phyloP scores from a whole-genome alignment of 2,113 vertebrate genomes.

The Oxygymnocypris stewartii region DNA sequence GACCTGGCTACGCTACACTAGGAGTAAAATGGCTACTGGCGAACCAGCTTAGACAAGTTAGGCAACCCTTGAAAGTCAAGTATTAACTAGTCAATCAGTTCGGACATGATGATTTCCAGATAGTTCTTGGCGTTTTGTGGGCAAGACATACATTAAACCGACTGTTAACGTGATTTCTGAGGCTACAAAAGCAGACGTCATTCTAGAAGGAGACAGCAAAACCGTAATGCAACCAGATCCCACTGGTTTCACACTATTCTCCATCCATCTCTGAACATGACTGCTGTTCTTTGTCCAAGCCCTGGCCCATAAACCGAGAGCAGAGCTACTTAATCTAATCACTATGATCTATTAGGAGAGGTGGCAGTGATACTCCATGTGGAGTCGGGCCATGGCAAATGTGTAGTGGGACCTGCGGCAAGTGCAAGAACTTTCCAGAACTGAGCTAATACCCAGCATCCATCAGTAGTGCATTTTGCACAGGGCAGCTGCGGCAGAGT shows the following conservation, averaged over 20 bases:
- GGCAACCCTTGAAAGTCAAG: too few species aligned
- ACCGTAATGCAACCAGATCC: background rate
- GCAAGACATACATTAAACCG: background rate
- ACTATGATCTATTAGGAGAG: conserved; percentile 47
- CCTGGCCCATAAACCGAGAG: background rate
- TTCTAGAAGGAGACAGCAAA: background rate
- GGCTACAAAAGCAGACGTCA: background rate
- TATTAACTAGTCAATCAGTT: background rate
- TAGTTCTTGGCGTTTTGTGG: background rate
- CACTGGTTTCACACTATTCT: conserved; percentile 3
- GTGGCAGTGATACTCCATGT: conserved; percentile 30
- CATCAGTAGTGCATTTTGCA: conserved; percentile 41
- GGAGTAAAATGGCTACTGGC: too few species aligned
- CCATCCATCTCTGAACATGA: conserved; percentile 15
- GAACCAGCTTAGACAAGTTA: too few species aligned
- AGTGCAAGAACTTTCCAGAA: conserved; percentile 13
- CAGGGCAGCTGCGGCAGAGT: conserved; percentile 14
- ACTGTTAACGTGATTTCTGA: background rate
- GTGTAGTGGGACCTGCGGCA: background rate
- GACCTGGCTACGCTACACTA: too few species aligned
- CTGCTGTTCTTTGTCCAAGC: background rate
- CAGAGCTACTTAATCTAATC: conserved; percentile 49
- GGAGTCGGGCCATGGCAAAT: conserved; percentile 43
- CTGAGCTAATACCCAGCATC: conserved; percentile 46
- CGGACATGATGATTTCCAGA: background rate